These are phyloP conservation scores for Rhynchophorus ferrugineus DNA, from an alignment of 1,140 invertebrate species.

Conservation along the genomic window DNA sequence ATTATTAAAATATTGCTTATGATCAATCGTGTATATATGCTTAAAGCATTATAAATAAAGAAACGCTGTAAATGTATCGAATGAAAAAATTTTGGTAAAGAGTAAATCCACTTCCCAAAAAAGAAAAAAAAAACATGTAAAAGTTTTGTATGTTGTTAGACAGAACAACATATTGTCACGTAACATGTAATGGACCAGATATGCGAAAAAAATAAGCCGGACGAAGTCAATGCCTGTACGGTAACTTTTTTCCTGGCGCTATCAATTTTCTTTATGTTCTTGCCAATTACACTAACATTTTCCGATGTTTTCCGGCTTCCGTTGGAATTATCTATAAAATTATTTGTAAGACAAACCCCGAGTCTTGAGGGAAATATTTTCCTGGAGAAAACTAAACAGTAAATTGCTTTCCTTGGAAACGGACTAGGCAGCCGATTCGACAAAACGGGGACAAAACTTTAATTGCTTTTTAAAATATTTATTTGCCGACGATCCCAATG, in stretches of 20 bases:
- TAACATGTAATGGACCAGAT: too few species aligned
- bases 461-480: neutral
- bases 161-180: too few species aligned
- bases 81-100: too few species aligned
- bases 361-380: neutral
- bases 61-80: too few species aligned
- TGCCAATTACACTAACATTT: neutral
- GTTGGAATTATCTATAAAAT: neutral
- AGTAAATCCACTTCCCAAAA: too few species aligned
- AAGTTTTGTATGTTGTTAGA: too few species aligned
- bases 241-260: neutral
- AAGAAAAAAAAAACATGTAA: too few species aligned
- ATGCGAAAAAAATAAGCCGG: neutral
- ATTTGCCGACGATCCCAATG: neutral
- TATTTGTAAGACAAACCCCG: neutral
- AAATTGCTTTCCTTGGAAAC: neutral
- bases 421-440: neutral
- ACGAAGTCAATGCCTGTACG: neutral
- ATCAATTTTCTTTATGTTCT: neutral
- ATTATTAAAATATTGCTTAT: too few species aligned
- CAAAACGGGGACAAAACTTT: neutral
- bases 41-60: too few species aligned
- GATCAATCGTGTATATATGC: too few species aligned
- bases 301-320: neutral
- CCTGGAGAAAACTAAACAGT: neutral